Conservation (phyloP, 2,113 vertebrate genomes). For the Pycnonotus jocosus region DNA sequence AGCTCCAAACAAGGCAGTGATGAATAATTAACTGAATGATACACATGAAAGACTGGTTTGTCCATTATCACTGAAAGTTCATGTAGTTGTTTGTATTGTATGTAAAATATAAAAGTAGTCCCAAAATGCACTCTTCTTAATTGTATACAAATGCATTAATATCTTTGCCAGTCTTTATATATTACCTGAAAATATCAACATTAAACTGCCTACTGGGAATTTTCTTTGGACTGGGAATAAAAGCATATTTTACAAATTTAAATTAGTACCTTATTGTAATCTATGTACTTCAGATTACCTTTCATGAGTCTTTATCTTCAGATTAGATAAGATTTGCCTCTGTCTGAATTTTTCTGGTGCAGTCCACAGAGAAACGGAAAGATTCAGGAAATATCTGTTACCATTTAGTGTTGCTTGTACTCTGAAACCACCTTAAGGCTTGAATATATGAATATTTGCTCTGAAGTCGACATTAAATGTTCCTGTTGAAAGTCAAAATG, state of each 20-base stretch:
- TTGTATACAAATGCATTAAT: not conserved
- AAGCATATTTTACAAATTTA: not conserved
- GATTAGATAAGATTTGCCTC: not conserved
- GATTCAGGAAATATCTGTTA: not conserved
- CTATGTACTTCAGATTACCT: not conserved
- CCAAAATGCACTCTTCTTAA: not conserved
- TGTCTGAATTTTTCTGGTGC: not conserved
- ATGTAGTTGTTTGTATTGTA: not conserved
- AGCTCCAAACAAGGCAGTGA: not conserved
- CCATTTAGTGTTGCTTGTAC: constrained; percentile 2
- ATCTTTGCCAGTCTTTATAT: not conserved
- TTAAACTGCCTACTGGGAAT: not conserved
- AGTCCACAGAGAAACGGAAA: not conserved
- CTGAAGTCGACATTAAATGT: not conserved
- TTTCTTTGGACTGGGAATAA: not conserved
- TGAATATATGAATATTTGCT: constrained; percentile 49
- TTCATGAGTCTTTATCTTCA: not conserved
- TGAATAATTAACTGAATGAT: not conserved
- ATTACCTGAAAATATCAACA: not conserved
- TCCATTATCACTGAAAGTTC: not conserved
- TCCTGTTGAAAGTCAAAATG: constrained; percentile 7
- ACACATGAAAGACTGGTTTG: not conserved
- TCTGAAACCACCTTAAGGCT: constrained; percentile 20
- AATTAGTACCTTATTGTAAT: not conserved
- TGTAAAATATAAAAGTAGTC: not conserved